Evolutionary conservation across 2,888 invertebrate genomes (phyloP).

Genomic region (Drosophila flavopinicola): DNA sequence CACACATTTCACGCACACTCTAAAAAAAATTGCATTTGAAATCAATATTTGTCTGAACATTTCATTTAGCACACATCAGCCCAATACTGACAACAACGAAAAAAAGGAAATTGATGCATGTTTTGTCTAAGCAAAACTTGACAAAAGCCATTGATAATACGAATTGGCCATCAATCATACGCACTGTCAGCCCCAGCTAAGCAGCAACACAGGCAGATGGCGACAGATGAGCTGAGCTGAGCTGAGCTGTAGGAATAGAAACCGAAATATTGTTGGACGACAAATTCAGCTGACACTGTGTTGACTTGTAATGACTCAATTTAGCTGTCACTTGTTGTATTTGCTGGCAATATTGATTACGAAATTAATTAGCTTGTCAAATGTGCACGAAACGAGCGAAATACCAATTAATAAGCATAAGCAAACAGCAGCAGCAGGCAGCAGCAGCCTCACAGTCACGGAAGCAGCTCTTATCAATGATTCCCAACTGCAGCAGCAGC

Average conservation of each 20-base stretch:
- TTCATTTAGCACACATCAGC: constrained; percentile 7
- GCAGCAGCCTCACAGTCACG: constrained; percentile 1
- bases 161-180: constrained; percentile 67
- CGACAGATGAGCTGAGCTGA: constrained; percentile 58
- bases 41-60: constrained; percentile 19
- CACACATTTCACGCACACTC: constrained; percentile 14
- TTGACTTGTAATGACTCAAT: constrained; percentile 72
- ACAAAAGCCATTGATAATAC: constrained; percentile 24
- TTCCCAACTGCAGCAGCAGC: constrained; percentile 24
- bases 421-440: not conserved
- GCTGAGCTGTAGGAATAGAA: constrained; percentile 22
- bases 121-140: constrained; percentile 13
- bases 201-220: constrained; percentile 19
- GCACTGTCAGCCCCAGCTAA: constrained; percentile 50
- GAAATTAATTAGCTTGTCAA: constrained; percentile 73
- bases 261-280: constrained; percentile 29
- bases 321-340: constrained; percentile 54
- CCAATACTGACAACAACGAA: constrained; percentile 1
- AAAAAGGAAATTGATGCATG: constrained; percentile 21
- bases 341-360: constrained; percentile 64
- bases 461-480: constrained; percentile 37
- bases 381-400: constrained; percentile 32
- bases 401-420: constrained; percentile 33
- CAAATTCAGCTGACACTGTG: constrained; percentile 53
- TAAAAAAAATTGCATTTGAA: constrained; percentile 7